These are phyloP conservation scores for Masticophis lateralis DNA, from an alignment of 2,797 vertebrate species.

Conservation along the genomic window DNA sequence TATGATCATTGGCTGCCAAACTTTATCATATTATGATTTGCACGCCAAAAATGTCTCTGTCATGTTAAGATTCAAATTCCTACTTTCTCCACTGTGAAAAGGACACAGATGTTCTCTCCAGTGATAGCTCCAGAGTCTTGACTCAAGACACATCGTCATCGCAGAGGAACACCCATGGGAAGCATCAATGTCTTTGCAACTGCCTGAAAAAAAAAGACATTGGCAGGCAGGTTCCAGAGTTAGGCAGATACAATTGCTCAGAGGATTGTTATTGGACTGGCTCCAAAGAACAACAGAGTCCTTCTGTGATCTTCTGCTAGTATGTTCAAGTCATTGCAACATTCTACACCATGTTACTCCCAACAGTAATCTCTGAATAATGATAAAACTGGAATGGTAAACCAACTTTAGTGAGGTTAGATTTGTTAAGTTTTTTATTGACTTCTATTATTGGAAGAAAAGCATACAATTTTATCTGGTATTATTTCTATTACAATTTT, in stretches of 20 bases:
- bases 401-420: background rate
- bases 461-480: background rate
- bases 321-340: background rate
- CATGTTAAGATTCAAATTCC: background rate
- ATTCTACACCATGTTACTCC: background rate
- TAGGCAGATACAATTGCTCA: background rate
- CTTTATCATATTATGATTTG: background rate
- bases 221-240: background rate
- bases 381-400: background rate
- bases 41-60: background rate
- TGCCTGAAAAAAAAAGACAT: background rate
- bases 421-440: background rate
- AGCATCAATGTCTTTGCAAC: background rate
- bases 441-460: background rate
- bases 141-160: background rate
- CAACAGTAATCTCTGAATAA: background rate
- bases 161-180: background rate
- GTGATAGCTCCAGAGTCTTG: background rate
- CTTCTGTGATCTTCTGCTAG: background rate
- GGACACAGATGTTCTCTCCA: slow-evolving; percentile 30
- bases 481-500: background rate
- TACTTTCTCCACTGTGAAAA: slow-evolving; percentile 2
- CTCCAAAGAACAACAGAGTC: background rate
- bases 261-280: background rate
- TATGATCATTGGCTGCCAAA: background rate